Evolutionary conservation across 2,113 vertebrate genomes (phyloP).

Genomic region (Oplegnathus fasciatus): DNA sequence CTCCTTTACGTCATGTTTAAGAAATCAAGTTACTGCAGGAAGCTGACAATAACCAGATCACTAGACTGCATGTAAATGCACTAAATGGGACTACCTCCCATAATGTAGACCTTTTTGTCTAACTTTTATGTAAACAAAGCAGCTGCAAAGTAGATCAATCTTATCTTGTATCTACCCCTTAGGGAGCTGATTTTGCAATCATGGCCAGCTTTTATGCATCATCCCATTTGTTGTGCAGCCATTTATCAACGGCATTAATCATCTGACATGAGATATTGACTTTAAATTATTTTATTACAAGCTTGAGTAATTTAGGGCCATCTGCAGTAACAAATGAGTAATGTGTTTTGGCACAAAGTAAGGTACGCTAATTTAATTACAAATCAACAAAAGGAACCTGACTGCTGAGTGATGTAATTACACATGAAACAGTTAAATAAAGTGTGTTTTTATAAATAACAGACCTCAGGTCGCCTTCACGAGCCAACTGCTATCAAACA

Average conservation of each 20-base stretch:
- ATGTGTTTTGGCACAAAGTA: slow-evolving; percentile 18
- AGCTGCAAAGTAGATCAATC: neutral
- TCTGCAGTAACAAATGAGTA: slow-evolving; percentile 16
- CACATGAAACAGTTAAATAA: neutral
- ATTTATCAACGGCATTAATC: slow-evolving; percentile 16
- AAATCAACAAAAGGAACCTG: neutral
- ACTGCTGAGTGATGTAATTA: neutral
- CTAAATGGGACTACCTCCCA: neutral
- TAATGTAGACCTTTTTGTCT: neutral
- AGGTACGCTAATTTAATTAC: neutral
- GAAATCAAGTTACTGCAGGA: neutral
- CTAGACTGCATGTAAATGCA: neutral
- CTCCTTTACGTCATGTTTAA: neutral
- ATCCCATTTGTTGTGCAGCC: neutral
- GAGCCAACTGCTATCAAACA: neutral
- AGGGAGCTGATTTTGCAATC: slow-evolving; percentile 3
- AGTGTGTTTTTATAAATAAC: neutral
- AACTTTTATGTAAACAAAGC: slow-evolving; percentile 14
- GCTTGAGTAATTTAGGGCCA: slow-evolving; percentile 21
- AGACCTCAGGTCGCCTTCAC: neutral
- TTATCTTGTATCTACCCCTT: neutral
- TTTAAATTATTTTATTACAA: slow-evolving; percentile 24
- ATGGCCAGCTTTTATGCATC: slow-evolving; percentile 1
- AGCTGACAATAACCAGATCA: neutral
- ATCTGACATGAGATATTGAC: slow-evolving; percentile 8